A percentile compares a stretch with the other conserved stretches of the same genome.
Evolutionary conservation across 2,888 invertebrate species (phyloP).

Genomic region (Patella caerulea): DNA sequence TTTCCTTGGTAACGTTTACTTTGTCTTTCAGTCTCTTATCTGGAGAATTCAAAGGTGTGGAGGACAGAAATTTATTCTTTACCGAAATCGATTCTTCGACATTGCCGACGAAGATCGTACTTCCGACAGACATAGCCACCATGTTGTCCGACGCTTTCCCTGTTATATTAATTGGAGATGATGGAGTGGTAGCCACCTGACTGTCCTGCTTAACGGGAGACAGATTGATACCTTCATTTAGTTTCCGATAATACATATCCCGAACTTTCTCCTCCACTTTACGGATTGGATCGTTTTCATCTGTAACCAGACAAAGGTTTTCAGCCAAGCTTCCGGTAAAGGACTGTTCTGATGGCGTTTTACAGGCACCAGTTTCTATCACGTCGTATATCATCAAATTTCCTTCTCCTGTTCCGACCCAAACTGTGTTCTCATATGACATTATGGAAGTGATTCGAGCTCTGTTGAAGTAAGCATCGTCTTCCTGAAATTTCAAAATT

Average conservation of each 20-base stretch:
- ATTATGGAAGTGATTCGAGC: conserved; percentile 71
- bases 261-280: conserved; percentile 28
- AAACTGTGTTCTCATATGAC: conserved; percentile 69
- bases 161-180: not conserved
- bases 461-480: conserved; percentile 68
- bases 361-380: conserved; percentile 41
- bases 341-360: conserved; percentile 54
- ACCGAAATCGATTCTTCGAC: not conserved
- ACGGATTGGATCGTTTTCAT: conserved; percentile 18
- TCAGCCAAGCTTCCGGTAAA: conserved; percentile 41
- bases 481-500: conserved; percentile 57
- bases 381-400: conserved; percentile 70
- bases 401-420: conserved; percentile 74
- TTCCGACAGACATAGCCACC: conserved; percentile 3
- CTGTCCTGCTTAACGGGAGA: not conserved
- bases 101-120: conserved; percentile 8
- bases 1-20: not conserved
- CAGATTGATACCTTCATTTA: conserved; percentile 3
- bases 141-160: not conserved
- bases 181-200: not conserved
- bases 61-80: not conserved
- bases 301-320: conserved; percentile 19
- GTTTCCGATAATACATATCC: conserved; percentile 24
- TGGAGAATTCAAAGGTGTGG: not conserved
- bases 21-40: not conserved